Evolutionary conservation across 53 echinoderm and acorn worm species (phyloP).

Genomic region (Zoroaster sp.): DNA sequence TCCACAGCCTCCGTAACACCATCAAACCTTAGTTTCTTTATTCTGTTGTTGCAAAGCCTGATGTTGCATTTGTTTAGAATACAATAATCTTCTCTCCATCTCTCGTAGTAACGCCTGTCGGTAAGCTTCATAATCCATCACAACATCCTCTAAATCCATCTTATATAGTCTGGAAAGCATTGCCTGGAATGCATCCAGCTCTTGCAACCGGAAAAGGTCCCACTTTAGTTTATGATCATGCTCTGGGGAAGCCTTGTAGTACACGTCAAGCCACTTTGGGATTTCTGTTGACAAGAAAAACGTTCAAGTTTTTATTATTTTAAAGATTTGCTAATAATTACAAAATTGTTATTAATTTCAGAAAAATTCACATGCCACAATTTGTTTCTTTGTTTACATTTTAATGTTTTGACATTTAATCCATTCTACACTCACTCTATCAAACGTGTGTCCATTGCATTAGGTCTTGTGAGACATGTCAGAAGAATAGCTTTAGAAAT

Average conservation of each 20-base stretch:
- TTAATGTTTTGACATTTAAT: no score
- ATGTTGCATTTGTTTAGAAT: constrained; percentile 58
- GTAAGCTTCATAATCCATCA: constrained; percentile 95
- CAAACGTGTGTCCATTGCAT: no score
- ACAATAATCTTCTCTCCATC: constrained; percentile 69
- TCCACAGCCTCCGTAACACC: background rate
- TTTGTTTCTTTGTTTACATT: no score
- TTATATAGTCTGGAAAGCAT: constrained; percentile 94
- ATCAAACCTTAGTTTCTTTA: constrained; percentile 45
- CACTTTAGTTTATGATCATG: constrained; percentile 98
- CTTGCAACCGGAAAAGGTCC: constrained; percentile 89
- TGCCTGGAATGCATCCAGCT: constrained; percentile 89
- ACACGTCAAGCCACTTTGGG: constrained; percentile 90
- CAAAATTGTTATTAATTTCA: no score
- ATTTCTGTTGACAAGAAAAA: constrained; percentile 75
- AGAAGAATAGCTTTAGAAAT: no score
- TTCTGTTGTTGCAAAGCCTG: constrained; percentile 57
- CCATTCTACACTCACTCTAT: no score
- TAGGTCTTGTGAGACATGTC: no score
- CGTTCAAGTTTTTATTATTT: no score
- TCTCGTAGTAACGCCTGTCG: constrained; percentile 76
- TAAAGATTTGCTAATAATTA: no score
- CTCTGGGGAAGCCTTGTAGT: constrained; percentile 86
- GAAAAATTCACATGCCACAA: no score
- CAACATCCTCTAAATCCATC: constrained; percentile 82